These are phyloP conservation scores for Tetraodon nigroviridis DNA, from an alignment of 2,113 vertebrate species.

Conservation along the genomic window DNA sequence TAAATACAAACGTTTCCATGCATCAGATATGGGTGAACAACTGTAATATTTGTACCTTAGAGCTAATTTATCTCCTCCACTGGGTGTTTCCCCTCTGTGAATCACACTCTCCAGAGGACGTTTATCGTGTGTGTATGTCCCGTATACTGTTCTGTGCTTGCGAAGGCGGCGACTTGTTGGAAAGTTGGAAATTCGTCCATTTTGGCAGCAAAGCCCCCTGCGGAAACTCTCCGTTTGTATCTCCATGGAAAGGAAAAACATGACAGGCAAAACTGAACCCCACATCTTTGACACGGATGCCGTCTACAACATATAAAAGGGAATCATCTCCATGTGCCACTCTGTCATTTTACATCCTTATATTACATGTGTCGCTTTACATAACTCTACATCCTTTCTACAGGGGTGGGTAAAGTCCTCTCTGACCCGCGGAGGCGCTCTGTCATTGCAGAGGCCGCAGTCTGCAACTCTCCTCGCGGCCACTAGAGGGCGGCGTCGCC, in stretches of 20 bases:
- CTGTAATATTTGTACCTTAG: too few relatives aligned
- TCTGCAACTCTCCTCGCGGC: constrained; percentile 82
- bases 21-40: too few relatives aligned
- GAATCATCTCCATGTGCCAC: constrained; percentile 3
- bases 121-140: too few relatives aligned
- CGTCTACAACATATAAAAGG: constrained; percentile 50
- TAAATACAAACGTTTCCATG: too few relatives aligned
- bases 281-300: constrained; percentile 52
- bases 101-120: too few relatives aligned
- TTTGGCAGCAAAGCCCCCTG: too few relatives aligned
- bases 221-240: too few relatives aligned
- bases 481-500: constrained; percentile 83
- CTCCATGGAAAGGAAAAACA: too few relatives aligned
- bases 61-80: neutral
- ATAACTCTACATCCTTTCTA: constrained; percentile 66
- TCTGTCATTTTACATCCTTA: constrained; percentile 47
- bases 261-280: too few relatives aligned
- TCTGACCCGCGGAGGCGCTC: constrained; percentile 33
- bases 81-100: constrained; percentile 12
- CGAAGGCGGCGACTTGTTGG: constrained; percentile 25
- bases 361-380: constrained; percentile 69
- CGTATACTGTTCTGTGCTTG: neutral
- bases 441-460: constrained; percentile 87
- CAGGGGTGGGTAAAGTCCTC: constrained; percentile 62
- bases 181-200: neutral